Base-by-base conservation (phyloP, 2,888 invertebrate species). In the Chalcis sispes region DNA sequence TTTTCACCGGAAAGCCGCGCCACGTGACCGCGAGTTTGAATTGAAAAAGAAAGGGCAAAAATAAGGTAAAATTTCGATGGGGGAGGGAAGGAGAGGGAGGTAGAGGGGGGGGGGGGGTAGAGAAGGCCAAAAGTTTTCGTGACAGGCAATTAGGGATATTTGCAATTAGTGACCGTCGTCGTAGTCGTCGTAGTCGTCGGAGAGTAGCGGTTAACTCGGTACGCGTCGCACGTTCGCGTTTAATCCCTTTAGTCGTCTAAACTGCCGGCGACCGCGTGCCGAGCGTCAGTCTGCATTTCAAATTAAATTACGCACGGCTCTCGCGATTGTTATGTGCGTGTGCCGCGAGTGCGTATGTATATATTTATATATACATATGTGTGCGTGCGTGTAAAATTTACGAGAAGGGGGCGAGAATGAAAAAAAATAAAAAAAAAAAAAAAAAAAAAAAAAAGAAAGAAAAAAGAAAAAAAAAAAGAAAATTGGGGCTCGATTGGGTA, bases 251-350 rank as follows among this genome's bases (percentile, higher is more conserved):
- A 85, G 84, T 81, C 81, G 83, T 82, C 82, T 79, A 82, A 84
- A 85, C 83, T 82, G 82, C 82, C 82, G 75, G 75, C 82, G 84
- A 32, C 40, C 32, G 52, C 64, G 82, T 77, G 85, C 80, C 64
- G 82, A 77, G 85, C 80, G 86, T 85, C 87, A 85, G 87, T 88
- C 87, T 87, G 88, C 85, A 87, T 88, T 87, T 87, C 85, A 86
- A 87, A 86, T 86, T 84, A 83, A 87, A 85, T 87, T 86, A 86
- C 84, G 78, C 82, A 27, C 42, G 62, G 52, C 50, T 18, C 18
- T n/a, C n/a, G n/a, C 50, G 18, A 46, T 46, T 15, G 2, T 7
- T 25, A 8, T 52, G 2, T 25, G 52, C 40, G n/a, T 5, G 23
- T 23, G 18, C 20, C 15, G 4, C 36, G 23, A 40, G 61, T 40